Conservation (phyloP, 2,113 vertebrate genomes). For the Sinosuthora webbiana region DNA sequence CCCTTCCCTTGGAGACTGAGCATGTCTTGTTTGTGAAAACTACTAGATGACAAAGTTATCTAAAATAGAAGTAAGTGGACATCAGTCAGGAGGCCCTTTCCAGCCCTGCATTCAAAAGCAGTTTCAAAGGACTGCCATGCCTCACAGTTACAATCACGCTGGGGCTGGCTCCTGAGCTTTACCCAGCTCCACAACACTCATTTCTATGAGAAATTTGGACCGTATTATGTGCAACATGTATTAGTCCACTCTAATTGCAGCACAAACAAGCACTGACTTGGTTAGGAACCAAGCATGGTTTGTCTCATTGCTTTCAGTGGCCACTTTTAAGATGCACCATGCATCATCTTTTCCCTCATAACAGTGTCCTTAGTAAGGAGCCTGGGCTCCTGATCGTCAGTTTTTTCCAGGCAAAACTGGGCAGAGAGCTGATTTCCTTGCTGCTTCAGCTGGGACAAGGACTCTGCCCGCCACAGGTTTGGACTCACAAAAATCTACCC, state of each 20-base stretch:
- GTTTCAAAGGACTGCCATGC: neutral
- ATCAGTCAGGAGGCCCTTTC: constrained; percentile 2
- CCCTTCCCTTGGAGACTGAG: neutral
- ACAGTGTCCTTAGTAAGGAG: neutral
- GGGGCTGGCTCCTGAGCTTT: neutral
- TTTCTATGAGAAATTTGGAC: neutral
- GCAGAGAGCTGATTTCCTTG: neutral
- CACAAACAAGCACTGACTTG: constrained; percentile 12
- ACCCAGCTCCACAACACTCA: neutral
- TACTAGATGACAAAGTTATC: neutral
- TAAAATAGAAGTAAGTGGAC: neutral
- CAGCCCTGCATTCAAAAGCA: neutral
- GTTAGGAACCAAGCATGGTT: neutral
- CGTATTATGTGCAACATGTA: neutral
- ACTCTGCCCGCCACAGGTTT: neutral
- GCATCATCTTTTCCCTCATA: neutral
- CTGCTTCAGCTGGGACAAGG: neutral
- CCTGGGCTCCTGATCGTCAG: neutral
- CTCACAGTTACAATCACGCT: neutral
- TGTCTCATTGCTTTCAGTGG: neutral
- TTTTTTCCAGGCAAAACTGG: neutral
- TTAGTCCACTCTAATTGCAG: constrained; percentile 24
- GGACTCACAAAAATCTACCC: neutral
- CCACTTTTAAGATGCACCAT: neutral
- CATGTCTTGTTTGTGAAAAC: neutral